Evolutionary conservation across 2,797 vertebrate genomes (phyloP).

Genomic region (Anniella stebbinsi): DNA sequence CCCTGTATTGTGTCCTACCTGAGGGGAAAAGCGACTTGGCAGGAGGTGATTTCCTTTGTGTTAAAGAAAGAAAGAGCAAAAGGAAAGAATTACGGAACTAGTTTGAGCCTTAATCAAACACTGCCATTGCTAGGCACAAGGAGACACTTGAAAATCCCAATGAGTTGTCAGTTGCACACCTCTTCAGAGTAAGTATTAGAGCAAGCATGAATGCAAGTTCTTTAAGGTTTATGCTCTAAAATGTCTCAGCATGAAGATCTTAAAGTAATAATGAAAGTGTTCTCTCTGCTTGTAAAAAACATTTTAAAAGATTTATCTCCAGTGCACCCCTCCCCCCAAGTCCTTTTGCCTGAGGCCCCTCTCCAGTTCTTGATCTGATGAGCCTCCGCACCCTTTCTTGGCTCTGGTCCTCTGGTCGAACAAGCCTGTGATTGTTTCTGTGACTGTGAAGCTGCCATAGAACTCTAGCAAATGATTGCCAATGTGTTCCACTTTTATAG

Average conservation of each 20-base stretch:
- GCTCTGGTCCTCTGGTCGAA: slow-evolving; percentile 19
- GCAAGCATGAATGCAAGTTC: not conserved
- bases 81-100: not conserved
- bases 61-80: not conserved
- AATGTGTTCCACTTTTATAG: slow-evolving; percentile 26
- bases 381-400: not conserved
- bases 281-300: slow-evolving; percentile 34
- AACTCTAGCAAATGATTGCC: slow-evolving; percentile 32
- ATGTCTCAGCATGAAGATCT: slow-evolving; percentile 29
- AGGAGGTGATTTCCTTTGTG: not conserved
- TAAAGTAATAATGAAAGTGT: slow-evolving; percentile 31
- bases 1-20: not conserved
- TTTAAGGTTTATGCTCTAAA: slow-evolving; percentile 42
- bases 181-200: not conserved
- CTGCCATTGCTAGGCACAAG: not conserved
- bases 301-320: slow-evolving; percentile 30
- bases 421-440: slow-evolving; percentile 41
- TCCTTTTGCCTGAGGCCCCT: not conserved
- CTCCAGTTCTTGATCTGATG: slow-evolving; percentile 4
- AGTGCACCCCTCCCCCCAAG: not conserved
- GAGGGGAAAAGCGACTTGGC: not conserved
- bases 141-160: not conserved
- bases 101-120: not conserved
- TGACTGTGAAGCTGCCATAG: slow-evolving; percentile 38
- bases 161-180: not conserved